Evolutionary conservation across 1,140 invertebrate genomes (phyloP), one percentile per base, ranked within the genome.

Genomic region (Archegozetes longisetosus): DNA sequence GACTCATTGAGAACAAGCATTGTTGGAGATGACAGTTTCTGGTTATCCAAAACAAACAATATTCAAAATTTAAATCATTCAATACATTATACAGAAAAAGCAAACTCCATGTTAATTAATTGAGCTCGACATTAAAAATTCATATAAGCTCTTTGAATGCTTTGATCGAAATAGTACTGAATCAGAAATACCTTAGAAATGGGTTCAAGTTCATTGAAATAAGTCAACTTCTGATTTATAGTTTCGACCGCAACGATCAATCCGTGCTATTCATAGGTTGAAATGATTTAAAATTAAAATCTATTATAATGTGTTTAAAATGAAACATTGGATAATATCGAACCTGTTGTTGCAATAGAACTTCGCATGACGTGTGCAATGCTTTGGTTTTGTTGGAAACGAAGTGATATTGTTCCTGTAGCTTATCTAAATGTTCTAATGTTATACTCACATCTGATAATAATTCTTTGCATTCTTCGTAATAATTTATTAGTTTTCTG

Each of bases 301-400:
- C n/a, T 29, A 50, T 12, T 26, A 50, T 53, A 3, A 55, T 51
- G 50, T 6, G 28, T 55, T 40, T 32, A 46, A 53, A 23, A 22
- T 20, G 62, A 61, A 27, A 61, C 26, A 29, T 1, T 13, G 49
- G 52, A 32, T 53, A n/a, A n/a, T n/a, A n/a, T n/a, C n/a, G n/a
- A 60, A 79, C 78, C 74, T 95, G 88, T 71, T 94, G 86, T 2
- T 82, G 81, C 46, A 92, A 79, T 12, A 94, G 72, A 68, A 92
- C 83, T 68, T 93, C 87, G 72, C 89, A 94, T 49, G 86, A 85
- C 62, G 81, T 81, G 70, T 94, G 88, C 2, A 95, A 72, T 2
- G 86, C 84, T 69, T 85, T 89, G 1, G 89, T 94, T 76, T 92
- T 94, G 58, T 83, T 81, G 1, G 87, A 87, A 1, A 93, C 89